phyloP scores from a whole-genome alignment of 1,140 invertebrate genomes.

The Bombus picipes region DNA sequence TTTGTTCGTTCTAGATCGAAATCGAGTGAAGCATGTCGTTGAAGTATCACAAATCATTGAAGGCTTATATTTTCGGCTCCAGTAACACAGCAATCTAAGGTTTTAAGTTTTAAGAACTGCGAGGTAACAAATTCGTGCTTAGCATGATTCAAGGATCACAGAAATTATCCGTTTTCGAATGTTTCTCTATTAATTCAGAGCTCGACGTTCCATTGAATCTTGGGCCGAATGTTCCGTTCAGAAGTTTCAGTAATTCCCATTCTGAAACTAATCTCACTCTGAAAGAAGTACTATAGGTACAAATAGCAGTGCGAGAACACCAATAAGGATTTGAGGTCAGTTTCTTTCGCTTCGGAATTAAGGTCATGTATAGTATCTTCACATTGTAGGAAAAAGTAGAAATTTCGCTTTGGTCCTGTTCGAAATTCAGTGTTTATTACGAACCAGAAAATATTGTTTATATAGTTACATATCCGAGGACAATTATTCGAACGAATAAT shows the following conservation, averaged over 20 bases:
- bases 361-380: not conserved
- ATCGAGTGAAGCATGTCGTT: not conserved
- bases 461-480: not conserved
- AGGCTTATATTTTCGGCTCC: not conserved
- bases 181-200: conserved; percentile 18
- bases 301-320: conserved; percentile 24
- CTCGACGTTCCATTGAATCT: not conserved
- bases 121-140: not conserved
- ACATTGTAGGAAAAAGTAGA: not conserved
- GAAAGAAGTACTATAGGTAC: conserved; percentile 19
- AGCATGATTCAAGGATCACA: not conserved
- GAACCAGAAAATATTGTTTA: not conserved
- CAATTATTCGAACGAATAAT: not conserved
- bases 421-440: not conserved
- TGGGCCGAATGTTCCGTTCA: not conserved
- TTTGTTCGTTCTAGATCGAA: not conserved
- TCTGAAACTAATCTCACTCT: conserved; percentile 24
- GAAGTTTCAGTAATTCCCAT: conserved; percentile 21
- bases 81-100: no score
- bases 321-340: conserved; percentile 11
- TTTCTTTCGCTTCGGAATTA: not conserved
- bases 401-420: not conserved
- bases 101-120: not conserved
- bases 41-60: not conserved
- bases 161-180: not conserved